These are phyloP conservation scores for Apogon hyalosoma DNA, from an alignment of 2,797 vertebrate species.

Conservation along the genomic window DNA sequence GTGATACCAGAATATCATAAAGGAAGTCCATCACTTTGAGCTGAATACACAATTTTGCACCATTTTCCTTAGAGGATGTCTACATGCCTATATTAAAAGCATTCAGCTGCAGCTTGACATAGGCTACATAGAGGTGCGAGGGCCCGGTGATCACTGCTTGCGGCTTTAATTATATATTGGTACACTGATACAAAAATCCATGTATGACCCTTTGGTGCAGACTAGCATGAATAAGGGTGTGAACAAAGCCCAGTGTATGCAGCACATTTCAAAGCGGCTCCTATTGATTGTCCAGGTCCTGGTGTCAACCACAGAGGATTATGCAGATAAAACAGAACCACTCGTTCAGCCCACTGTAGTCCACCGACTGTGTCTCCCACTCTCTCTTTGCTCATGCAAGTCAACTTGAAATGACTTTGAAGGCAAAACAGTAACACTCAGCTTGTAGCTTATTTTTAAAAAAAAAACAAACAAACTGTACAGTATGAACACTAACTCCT, in stretches of 20 bases:
- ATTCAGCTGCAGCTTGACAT: no score
- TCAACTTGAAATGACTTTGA: slow-evolving; percentile 14
- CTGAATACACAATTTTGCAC: no score
- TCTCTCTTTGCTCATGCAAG: slow-evolving; percentile 8
- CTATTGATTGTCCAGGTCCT: slow-evolving; percentile 32
- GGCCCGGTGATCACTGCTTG: no score
- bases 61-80: no score
- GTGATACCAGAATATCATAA: no score
- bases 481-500: neutral
- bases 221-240: slow-evolving; percentile 10
- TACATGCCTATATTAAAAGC: no score
- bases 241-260: slow-evolving; percentile 2
- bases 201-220: slow-evolving; percentile 21
- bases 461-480: neutral
- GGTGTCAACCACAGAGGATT: slow-evolving; percentile 29
- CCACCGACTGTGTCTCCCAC: neutral
- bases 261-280: slow-evolving; percentile 13
- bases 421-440: neutral
- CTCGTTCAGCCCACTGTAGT: slow-evolving; percentile 19
- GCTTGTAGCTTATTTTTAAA: neutral
- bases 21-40: no score
- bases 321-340: slow-evolving; percentile 20
- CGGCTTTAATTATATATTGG: no score
- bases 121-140: no score
- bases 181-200: neutral